phyloP scores from a whole-genome alignment of 2,888 invertebrate genomes.

The Calameuta filiformis region DNA sequence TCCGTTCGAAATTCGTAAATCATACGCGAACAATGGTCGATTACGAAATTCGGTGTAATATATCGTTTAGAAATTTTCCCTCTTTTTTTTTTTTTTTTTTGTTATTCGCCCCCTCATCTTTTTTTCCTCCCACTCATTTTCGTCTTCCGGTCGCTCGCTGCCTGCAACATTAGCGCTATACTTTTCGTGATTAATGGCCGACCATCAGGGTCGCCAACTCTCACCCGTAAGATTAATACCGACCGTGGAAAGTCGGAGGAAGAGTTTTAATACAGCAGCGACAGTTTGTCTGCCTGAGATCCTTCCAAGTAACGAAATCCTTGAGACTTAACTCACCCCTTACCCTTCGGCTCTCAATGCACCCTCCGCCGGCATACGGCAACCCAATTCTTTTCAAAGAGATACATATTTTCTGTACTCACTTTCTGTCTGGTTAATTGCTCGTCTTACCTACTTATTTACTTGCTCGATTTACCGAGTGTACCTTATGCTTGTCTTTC shows the following conservation, averaged over 20 bases:
- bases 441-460: background rate
- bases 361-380: background rate
- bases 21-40: background rate
- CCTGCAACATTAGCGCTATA: slow-evolving; percentile 49
- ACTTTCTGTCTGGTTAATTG: background rate
- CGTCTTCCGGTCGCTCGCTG: background rate
- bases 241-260: slow-evolving; percentile 10
- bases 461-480: no score
- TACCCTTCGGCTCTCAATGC: no score
- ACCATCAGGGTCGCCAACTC: slow-evolving; percentile 46
- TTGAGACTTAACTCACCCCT: background rate
- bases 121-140: background rate
- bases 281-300: slow-evolving; percentile 32
- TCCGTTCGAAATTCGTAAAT: background rate
- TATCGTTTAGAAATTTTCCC: background rate
- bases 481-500: no score
- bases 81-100: no score
- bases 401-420: background rate
- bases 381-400: background rate
- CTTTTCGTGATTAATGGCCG: slow-evolving; percentile 52
- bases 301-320: background rate
- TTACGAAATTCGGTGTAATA: background rate
- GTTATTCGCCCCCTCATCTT: background rate
- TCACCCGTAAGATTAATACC: slow-evolving; percentile 54
- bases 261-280: slow-evolving; percentile 46